These are phyloP conservation scores for Ylistrum balloti DNA, from an alignment of 1,140 invertebrate species.

Conservation along the genomic window DNA sequence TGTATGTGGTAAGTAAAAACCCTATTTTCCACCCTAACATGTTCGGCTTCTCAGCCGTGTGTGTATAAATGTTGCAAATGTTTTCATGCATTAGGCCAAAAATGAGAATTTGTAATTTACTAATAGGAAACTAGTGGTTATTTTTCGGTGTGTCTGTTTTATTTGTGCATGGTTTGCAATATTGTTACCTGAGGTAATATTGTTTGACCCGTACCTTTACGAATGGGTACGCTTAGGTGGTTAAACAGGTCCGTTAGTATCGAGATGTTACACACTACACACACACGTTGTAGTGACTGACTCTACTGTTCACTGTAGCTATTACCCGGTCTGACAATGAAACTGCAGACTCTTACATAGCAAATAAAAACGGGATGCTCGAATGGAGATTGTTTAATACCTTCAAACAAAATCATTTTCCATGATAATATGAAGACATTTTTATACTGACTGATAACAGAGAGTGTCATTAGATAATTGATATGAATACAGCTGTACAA, in stretches of 20 bases:
- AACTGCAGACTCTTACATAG: not conserved
- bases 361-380: not conserved
- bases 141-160: not conserved
- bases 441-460: no score
- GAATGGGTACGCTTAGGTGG: not conserved
- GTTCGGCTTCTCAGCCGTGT: conserved; percentile 22
- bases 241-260: not conserved
- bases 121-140: not conserved
- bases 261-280: not conserved
- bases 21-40: not conserved
- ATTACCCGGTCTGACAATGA: not conserved
- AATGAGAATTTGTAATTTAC: conserved; percentile 30
- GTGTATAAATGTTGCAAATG: conserved; percentile 4
- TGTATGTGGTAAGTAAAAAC: conserved; percentile 4
- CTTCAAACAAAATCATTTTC: not conserved
- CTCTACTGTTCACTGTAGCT: not conserved
- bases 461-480: no score
- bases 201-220: no score
- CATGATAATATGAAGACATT: no score
- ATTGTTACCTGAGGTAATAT: not conserved
- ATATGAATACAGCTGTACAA: no score
- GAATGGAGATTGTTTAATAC: not conserved
- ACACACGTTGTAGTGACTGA: no score
- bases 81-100: not conserved
- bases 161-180: not conserved